Evolutionary conservation across 2,113 vertebrate genomes (phyloP).

Genomic region (Sula dactylatra): DNA sequence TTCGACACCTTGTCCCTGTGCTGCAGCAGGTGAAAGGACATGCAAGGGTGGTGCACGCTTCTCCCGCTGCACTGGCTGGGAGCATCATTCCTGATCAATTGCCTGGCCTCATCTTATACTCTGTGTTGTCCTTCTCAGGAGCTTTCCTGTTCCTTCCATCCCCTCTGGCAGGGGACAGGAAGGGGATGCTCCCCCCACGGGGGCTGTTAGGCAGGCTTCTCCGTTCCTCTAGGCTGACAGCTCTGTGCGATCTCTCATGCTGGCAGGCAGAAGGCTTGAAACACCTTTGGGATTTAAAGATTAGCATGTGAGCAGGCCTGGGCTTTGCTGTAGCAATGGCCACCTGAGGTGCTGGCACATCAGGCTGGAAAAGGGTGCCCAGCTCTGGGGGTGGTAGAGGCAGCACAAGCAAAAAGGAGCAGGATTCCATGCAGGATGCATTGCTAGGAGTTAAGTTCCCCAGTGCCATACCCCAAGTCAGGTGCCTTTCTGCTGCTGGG

Average conservation of each 20-base stretch:
- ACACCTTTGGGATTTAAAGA: not conserved
- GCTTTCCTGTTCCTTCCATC: not conserved
- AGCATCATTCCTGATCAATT: not conserved
- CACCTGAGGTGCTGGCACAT: not conserved
- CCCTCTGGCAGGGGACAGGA: not conserved
- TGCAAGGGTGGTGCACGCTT: not conserved
- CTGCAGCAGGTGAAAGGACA: not conserved
- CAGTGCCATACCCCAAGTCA: not conserved
- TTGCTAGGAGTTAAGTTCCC: not conserved
- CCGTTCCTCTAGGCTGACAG: not conserved
- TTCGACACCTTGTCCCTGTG: not conserved
- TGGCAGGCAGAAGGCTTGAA: not conserved
- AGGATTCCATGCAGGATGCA: not conserved
- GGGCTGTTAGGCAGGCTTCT: not conserved
- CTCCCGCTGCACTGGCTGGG: not conserved
- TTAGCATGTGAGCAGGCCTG: not conserved
- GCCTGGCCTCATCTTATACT: not conserved
- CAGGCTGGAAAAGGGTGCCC: not conserved
- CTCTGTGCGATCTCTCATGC: not conserved
- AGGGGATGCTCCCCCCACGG: not conserved
- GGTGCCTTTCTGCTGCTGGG: conserved; percentile 7
- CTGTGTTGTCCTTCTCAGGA: not conserved
- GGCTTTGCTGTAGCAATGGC: not conserved
- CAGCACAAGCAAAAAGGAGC: not conserved
- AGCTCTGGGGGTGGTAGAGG: not conserved